phyloP scores from a whole-genome alignment of 1,140 invertebrate genomes.

The Drosophila subpulchrella region DNA sequence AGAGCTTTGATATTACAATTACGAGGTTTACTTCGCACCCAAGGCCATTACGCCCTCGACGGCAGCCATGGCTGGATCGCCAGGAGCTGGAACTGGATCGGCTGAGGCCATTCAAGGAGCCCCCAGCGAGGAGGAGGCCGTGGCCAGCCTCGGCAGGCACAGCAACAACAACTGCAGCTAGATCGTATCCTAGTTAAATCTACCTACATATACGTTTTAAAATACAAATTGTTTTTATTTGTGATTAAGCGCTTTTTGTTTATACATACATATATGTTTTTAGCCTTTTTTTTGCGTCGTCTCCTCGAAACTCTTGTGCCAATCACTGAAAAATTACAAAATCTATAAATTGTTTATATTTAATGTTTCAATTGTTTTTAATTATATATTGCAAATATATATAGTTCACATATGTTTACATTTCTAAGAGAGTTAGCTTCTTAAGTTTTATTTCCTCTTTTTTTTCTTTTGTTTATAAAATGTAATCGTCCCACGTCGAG shows the following conservation, averaged over 20 bases:
- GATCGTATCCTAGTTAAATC: slow-evolving; percentile 64
- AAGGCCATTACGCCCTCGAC: slow-evolving; percentile 57
- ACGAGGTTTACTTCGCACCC: slow-evolving; percentile 76
- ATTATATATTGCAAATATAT: slow-evolving; percentile 48
- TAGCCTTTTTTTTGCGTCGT: slow-evolving; percentile 20
- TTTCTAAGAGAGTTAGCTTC: slow-evolving; percentile 7
- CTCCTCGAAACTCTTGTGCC: slow-evolving; percentile 55
- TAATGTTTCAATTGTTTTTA: slow-evolving; percentile 28
- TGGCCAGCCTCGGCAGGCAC: slow-evolving; percentile 5
- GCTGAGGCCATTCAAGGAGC: not conserved
- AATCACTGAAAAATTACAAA: slow-evolving; percentile 47
- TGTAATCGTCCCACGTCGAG: slow-evolving; percentile 18
- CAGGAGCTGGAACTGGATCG: slow-evolving; percentile 7
- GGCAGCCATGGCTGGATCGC: slow-evolving; percentile 58
- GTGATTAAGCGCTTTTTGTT: slow-evolving; percentile 31
- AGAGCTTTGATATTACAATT: slow-evolving; percentile 85
- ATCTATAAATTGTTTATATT: slow-evolving; percentile 15
- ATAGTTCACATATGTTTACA: slow-evolving; percentile 25
- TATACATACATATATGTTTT: not conserved
- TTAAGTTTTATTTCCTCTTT: slow-evolving; percentile 22
- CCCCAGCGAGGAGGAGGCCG: not conserved
- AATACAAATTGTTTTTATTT: slow-evolving; percentile 38
- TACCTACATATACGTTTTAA: slow-evolving; percentile 20
- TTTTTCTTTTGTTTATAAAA: not conserved
- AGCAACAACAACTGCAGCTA: slow-evolving; percentile 26